Evolutionary conservation across 2,888 invertebrate genomes (phyloP).

Genomic region (Drosophila pseudotalamancana): DNA sequence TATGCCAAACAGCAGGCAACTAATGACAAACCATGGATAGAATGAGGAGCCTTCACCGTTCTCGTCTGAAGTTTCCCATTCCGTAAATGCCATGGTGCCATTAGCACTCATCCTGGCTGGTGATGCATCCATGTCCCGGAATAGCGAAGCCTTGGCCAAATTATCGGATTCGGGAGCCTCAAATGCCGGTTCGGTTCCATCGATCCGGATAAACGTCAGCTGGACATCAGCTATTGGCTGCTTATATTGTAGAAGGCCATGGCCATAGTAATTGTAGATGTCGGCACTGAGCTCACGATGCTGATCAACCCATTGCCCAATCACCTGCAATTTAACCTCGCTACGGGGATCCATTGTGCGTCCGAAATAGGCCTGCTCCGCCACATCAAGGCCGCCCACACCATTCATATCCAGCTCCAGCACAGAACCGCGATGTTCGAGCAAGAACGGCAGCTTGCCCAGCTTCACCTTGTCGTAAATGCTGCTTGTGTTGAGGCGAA

Average conservation of each 20-base stretch:
- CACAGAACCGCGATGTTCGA: conserved; percentile 76
- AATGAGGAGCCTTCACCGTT: conserved; percentile 52
- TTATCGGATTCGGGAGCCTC: conserved; percentile 70
- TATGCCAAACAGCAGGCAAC: conserved; percentile 61
- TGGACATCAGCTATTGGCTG: conserved; percentile 58
- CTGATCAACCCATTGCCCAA: conserved; percentile 82
- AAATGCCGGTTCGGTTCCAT: conserved; percentile 79
- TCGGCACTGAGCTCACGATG: conserved; percentile 74
- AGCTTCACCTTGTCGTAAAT: conserved; percentile 48
- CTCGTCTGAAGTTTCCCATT: conserved; percentile 51
- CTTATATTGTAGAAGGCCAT: conserved; percentile 72
- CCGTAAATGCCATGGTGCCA: conserved; percentile 27
- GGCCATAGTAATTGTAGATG: conserved; percentile 80
- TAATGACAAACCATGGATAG: conserved; percentile 77
- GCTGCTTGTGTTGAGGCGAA: conserved; percentile 67
- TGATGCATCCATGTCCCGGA: conserved; percentile 30
- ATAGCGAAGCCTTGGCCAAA: conserved; percentile 61
- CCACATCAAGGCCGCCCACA: conserved; percentile 74
- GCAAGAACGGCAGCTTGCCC: conserved; percentile 67
- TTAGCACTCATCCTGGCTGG: conserved; percentile 42
- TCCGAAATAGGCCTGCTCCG: conserved; percentile 79
- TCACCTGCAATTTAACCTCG: conserved; percentile 76
- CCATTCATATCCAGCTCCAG: conserved; percentile 73
- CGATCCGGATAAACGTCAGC: conserved; percentile 72
- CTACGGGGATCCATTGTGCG: conserved; percentile 77